phyloP scores from a whole-genome alignment of 2,888 invertebrate genomes.

The Subacronicta megacephala region DNA sequence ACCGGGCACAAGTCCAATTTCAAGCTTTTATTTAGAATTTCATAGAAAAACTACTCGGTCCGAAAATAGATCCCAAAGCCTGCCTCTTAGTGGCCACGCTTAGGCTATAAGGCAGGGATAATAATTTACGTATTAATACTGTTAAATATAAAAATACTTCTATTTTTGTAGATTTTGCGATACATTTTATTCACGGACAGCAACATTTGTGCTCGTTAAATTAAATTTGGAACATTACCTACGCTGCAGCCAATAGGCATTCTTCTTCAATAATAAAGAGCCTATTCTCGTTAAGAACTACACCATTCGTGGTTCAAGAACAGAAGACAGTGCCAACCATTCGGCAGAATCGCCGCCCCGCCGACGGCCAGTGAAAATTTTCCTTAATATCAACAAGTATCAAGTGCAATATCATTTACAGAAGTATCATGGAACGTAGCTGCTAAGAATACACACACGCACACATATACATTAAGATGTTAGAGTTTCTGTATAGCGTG shows the following conservation, averaged over 20 bases:
- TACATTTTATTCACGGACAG: no score
- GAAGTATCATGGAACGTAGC: conserved; percentile 19
- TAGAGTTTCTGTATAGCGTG: neutral
- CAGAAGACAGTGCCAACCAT: conserved; percentile 50
- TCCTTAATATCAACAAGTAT: conserved; percentile 80
- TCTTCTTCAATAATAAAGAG: conserved; percentile 7
- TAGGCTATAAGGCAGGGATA: no score
- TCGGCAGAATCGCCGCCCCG: conserved; percentile 49
- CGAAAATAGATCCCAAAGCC: no score
- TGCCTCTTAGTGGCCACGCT: no score
- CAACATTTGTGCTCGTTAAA: no score
- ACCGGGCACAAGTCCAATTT: no score
- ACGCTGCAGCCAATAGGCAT: conserved; percentile 21
- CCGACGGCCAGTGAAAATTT: conserved; percentile 56
- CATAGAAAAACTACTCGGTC: no score
- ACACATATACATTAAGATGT: neutral
- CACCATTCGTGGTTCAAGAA: conserved; percentile 26
- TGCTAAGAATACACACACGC: conserved; percentile 2
- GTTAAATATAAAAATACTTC: no score
- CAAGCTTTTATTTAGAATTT: no score
- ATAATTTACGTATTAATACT: no score
- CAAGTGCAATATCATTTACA: conserved; percentile 31
- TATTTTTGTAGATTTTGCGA: no score
- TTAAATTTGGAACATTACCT: neutral
- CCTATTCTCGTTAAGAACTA: conserved; percentile 10